Conservation (phyloP, 2,888 invertebrate genomes). For the Pyrgus malvae region DNA sequence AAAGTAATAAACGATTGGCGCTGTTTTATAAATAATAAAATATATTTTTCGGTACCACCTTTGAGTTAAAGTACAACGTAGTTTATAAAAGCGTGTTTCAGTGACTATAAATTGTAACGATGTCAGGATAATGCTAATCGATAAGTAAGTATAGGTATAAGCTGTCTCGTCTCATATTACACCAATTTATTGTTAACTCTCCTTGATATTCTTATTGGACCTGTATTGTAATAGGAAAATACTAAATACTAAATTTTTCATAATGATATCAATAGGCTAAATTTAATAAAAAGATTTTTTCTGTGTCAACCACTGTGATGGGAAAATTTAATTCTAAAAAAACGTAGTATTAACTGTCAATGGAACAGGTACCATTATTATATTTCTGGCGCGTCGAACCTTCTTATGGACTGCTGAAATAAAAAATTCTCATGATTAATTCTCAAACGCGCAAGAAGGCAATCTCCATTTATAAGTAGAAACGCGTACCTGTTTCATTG, state of each 20-base stretch:
- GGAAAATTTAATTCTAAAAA: conserved; percentile 76
- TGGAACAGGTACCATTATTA: conserved; percentile 54
- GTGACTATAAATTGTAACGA: conserved; percentile 67
- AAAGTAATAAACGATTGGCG: conserved; percentile 69
- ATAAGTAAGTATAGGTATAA: conserved; percentile 71
- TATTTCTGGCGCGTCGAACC: conserved; percentile 29
- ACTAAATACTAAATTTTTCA: conserved; percentile 72
- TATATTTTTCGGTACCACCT: conserved; percentile 79
- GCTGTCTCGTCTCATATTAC: conserved; percentile 74
- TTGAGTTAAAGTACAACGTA: conserved; percentile 81
- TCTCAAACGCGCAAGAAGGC: conserved; percentile 28
- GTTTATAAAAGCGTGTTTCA: conserved; percentile 71
- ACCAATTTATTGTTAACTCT: conserved; percentile 65
- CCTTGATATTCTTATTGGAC: conserved; percentile 63
- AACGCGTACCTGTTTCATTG: conserved; percentile 47
- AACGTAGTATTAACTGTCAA: conserved; percentile 74
- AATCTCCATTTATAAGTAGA: conserved; percentile 25
- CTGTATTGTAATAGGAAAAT: conserved; percentile 67
- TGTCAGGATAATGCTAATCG: conserved; percentile 68
- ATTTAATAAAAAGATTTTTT: conserved; percentile 58
- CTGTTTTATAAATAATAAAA: conserved; percentile 62
- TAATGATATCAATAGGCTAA: conserved; percentile 78
- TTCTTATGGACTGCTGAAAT: conserved; percentile 20
- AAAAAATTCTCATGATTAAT: conserved; percentile 24
- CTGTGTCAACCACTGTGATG: conserved; percentile 80